Evolutionary conservation across 2,113 vertebrate genomes (phyloP).

Genomic region (Herpetotheres cachinnans): DNA sequence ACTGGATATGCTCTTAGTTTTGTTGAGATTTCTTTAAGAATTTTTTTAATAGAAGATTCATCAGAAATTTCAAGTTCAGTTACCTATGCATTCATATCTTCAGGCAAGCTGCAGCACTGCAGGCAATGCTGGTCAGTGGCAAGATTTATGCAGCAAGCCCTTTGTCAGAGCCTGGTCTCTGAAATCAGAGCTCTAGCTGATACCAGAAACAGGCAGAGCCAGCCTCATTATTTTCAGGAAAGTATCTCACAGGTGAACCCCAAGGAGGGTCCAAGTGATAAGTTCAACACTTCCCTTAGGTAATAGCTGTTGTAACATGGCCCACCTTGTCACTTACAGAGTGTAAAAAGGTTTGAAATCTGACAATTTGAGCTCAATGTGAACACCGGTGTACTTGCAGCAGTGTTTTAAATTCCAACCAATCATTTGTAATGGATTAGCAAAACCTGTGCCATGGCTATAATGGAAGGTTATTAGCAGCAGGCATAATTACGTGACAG

Average conservation of each 20-base stretch:
- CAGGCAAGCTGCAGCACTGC: not conserved
- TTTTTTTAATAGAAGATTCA: not conserved
- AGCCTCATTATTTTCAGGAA: not conserved
- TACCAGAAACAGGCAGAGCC: not conserved
- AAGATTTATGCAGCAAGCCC: not conserved
- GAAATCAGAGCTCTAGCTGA: not conserved
- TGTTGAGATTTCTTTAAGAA: not conserved
- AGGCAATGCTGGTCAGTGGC: not conserved
- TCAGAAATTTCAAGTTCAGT: not conserved
- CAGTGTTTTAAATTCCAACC: not conserved
- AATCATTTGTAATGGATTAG: not conserved
- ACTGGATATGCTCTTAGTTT: not conserved
- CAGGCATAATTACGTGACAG: not conserved
- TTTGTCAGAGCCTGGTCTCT: not conserved
- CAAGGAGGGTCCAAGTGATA: not conserved
- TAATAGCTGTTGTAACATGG: not conserved
- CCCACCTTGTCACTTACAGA: not conserved
- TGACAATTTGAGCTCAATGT: not conserved
- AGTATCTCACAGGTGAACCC: not conserved
- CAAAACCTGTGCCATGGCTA: not conserved
- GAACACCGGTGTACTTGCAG: not conserved
- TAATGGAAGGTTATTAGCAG: slow-evolving; percentile 4
- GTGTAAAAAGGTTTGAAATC: not conserved
- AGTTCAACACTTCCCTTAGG: not conserved
- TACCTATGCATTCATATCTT: not conserved